Evolutionary conservation across 1,140 invertebrate species (phyloP).

Genomic region (Pseudomyrmex flavicornis): DNA sequence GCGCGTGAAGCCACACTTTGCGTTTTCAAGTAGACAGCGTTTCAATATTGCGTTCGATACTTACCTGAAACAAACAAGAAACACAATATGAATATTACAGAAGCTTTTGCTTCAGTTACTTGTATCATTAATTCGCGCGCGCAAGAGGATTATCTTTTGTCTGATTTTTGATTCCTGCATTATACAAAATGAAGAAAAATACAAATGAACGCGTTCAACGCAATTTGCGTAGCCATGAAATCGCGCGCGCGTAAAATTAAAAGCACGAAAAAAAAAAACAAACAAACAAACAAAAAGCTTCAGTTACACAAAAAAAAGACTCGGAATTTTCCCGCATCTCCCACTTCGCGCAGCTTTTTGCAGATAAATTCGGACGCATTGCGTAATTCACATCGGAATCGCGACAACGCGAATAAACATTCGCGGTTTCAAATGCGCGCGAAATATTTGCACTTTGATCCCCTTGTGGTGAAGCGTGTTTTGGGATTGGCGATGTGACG

Average conservation of each 20-base stretch:
- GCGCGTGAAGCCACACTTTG: background rate
- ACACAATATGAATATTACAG: background rate
- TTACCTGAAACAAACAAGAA: slow-evolving; percentile 58
- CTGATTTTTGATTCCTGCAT: too few species aligned
- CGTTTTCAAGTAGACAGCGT: background rate
- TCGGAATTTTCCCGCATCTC: background rate
- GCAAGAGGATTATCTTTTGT: too few species aligned
- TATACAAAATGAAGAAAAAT: too few species aligned
- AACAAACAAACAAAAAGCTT: background rate
- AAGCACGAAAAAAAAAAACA: too few species aligned
- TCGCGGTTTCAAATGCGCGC: slow-evolving; percentile 6
- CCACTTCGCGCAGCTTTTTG: background rate
- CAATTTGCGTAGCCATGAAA: too few species aligned
- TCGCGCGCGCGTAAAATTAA: too few species aligned
- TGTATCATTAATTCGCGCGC: too few species aligned
- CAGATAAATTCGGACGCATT: background rate
- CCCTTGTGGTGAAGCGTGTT: background rate
- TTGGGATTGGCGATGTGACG: background rate
- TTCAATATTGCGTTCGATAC: slow-evolving; percentile 3
- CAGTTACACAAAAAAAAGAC: background rate
- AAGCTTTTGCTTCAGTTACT: too few species aligned
- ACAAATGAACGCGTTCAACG: too few species aligned
- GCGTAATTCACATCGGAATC: slow-evolving; percentile 11
- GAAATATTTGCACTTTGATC: slow-evolving; percentile 17
- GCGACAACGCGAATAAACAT: slow-evolving; percentile 18